These are phyloP conservation scores for Drosophila testacea DNA, from an alignment of 2,888 invertebrate genomes.

Conservation along the genomic window DNA sequence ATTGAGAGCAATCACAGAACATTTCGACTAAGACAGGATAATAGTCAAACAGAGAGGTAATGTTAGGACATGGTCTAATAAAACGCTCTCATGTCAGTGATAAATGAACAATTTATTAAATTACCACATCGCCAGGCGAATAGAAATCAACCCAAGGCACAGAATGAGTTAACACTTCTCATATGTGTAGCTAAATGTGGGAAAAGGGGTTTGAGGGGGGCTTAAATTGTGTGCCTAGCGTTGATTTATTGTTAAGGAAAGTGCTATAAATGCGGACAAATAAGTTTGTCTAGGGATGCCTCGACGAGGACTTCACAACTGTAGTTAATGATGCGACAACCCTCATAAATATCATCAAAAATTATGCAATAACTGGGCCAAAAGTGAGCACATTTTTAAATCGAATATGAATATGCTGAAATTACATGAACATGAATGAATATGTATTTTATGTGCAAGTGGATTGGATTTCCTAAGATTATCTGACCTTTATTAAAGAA, in stretches of 20 bases:
- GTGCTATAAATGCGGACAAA: slow-evolving; percentile 49
- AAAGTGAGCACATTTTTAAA: background rate
- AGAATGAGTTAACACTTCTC: slow-evolving; percentile 6
- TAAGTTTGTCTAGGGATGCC: slow-evolving; percentile 20
- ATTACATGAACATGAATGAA: too few relatives aligned
- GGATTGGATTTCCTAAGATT: too few relatives aligned
- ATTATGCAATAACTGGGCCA: background rate
- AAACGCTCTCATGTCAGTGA: slow-evolving; percentile 67
- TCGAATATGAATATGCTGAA: background rate
- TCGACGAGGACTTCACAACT: background rate
- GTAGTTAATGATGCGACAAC: slow-evolving; percentile 4
- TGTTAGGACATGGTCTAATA: slow-evolving; percentile 32
- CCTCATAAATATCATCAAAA: background rate
- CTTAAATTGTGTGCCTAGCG: slow-evolving; percentile 19
- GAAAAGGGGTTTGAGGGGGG: background rate
- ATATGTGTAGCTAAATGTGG: background rate
- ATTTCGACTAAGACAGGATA: slow-evolving; percentile 7
- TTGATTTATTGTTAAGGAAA: slow-evolving; percentile 47
- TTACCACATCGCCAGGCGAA: slow-evolving; percentile 64
- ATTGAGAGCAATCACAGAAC: slow-evolving; percentile 8
- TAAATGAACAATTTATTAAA: slow-evolving; percentile 75
- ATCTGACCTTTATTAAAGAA: too few relatives aligned
- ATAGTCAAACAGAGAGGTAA: background rate
- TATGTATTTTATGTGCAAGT: too few relatives aligned
- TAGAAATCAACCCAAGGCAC: slow-evolving; percentile 57